Evolutionary conservation across 2,888 invertebrate species (phyloP), one percentile per base, ranked within the genome.

Genomic region (Linnaemya tessellans): DNA sequence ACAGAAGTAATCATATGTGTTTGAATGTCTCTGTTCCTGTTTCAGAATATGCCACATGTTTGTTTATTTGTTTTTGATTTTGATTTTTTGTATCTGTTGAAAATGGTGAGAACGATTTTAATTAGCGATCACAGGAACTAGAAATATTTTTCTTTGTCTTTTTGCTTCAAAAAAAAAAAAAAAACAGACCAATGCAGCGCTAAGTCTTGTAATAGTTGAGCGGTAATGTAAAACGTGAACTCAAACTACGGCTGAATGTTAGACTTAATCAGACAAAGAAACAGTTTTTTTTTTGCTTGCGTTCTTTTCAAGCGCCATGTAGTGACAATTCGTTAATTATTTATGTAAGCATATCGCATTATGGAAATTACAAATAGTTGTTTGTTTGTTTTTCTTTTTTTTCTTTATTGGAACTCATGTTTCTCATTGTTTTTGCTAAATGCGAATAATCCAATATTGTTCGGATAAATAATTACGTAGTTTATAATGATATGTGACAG

Each of bases 41-140:
- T 30, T 22, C 38, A 62, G 38, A 74, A 78, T 58, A 71, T 58
- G 58, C 71, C 82, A 83, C 82, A 83, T 83, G 82, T 83, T 62
- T 60, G 38, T 71, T 67, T 51, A 41, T 77, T 81, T 62, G 68
- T 43, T 75, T 77, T 38, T 70, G 49, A 64, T 77, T 70, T 64
- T 54, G 11, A 43, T 60, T 80, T 68, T 51, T 75, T 49, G 43
- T 71, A 49, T 56, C 70, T 70, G 58, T 73, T 68, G 73, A 80
- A 86, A 86, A 86, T 86, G 86, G 86, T 86, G 86, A 86, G 86
- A 86, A 86, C 77, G 84, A 84, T 84, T 84, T 86, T 86, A 86
- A 86, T 86, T 86, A 86, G 86, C 80, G 83, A 86, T 86, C 84
- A 84, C 84, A 84, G 77, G 80, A 86, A 86, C 85, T 82, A 85